Percentiles rank a stretch among this genome's conserved stretches.
These are phyloP conservation scores for Blennius ocellaris DNA, from an alignment of 2,113 vertebrate genomes.

Conservation along the genomic window DNA sequence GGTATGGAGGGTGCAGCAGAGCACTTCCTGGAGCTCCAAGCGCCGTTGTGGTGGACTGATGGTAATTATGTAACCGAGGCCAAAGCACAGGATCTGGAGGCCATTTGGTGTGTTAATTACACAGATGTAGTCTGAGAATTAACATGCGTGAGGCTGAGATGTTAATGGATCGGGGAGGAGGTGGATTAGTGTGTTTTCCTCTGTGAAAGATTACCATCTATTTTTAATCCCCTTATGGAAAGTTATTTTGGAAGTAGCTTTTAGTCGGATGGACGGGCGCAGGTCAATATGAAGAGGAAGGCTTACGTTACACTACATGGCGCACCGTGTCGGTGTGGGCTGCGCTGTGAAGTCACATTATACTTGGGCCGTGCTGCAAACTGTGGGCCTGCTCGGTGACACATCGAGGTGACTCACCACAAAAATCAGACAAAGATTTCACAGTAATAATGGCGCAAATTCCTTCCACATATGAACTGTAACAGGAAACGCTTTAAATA, in stretches of 20 bases:
- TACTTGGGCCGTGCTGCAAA: constrained; percentile 54
- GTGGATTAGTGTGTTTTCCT: constrained; percentile 28
- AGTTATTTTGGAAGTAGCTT: constrained; percentile 56
- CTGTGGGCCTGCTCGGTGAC: constrained; percentile 32
- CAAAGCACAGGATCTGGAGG: constrained; percentile 28
- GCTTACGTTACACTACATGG: constrained; percentile 49
- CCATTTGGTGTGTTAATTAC: constrained; percentile 56
- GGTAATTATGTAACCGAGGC: constrained; percentile 54
- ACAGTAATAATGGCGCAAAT: constrained; percentile 6
- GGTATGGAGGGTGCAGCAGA: constrained; percentile 29
- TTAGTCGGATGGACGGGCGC: constrained; percentile 9
- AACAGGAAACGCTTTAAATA: neutral
- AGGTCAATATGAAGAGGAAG: constrained; percentile 54
- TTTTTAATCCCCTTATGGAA: constrained; percentile 51
- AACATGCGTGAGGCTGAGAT: constrained; percentile 38
- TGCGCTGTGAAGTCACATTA: constrained; percentile 37
- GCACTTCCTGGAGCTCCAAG: constrained; percentile 23
- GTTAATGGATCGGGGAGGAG: constrained; percentile 41
- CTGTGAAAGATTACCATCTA: constrained; percentile 46
- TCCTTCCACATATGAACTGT: constrained; percentile 6
- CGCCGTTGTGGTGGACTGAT: constrained; percentile 21
- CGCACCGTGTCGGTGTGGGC: constrained; percentile 26
- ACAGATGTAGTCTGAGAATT: constrained; percentile 58
- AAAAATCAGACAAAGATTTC: constrained; percentile 31
- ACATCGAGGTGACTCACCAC: constrained; percentile 38